phyloP scores from a whole-genome alignment of 2,113 vertebrate genomes.

The Mobula birostris region DNA sequence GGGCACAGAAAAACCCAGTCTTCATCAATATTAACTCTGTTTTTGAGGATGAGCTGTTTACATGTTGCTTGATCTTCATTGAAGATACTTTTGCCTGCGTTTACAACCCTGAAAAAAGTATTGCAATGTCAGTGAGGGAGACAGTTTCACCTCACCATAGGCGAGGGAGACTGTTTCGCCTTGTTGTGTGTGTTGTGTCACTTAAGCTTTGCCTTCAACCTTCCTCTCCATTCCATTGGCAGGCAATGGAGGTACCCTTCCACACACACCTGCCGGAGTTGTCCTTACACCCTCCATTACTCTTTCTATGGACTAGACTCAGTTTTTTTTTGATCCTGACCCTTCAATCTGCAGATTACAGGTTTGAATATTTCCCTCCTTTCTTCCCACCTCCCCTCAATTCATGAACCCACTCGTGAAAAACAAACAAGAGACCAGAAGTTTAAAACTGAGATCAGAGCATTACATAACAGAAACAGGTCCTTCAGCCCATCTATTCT shows the following conservation, averaged over 20 bases:
- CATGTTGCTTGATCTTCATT: slow-evolving; percentile 66
- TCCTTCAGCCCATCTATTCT: too few species aligned
- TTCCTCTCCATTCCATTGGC: background rate
- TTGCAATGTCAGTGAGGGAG: rapidly evolving
- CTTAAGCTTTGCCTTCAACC: background rate
- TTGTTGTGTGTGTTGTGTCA: background rate
- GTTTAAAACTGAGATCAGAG: too few species aligned
- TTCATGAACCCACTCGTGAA: too few species aligned
- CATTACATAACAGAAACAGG: too few species aligned
- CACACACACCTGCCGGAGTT: background rate
- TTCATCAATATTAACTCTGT: slow-evolving; percentile 46
- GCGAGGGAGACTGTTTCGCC: too few species aligned
- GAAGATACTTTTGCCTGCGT: slow-evolving; percentile 60
- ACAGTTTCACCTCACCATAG: background rate
- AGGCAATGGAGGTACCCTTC: background rate
- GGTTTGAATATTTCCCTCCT: background rate
- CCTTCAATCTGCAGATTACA: background rate
- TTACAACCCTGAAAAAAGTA: slow-evolving; percentile 55
- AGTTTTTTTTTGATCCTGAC: background rate
- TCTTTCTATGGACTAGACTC: background rate
- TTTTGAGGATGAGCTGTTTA: slow-evolving; percentile 55
- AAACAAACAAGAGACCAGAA: too few species aligned
- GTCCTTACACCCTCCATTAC: background rate
- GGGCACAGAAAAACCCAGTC: slow-evolving; percentile 60
- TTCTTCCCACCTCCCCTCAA: too few species aligned